phyloP scores from a whole-genome alignment of 1,140 invertebrate genomes.

The Drosophila melanica region DNA sequence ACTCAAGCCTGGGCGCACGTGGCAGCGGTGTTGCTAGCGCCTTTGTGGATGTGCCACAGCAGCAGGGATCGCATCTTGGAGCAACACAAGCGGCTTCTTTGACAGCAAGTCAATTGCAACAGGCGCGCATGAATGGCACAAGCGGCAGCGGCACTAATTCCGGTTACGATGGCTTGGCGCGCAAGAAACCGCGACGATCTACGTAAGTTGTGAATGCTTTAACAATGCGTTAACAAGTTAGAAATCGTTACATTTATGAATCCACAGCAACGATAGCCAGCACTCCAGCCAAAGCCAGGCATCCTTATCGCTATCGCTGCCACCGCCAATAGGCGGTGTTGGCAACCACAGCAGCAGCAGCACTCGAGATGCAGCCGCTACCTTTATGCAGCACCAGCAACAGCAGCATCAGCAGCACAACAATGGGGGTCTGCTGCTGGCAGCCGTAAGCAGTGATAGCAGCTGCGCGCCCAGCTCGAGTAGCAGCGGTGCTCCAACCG shows the following conservation, averaged over 20 bases:
- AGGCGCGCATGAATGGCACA: constrained; percentile 68
- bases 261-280: constrained; percentile 75
- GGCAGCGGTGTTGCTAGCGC: constrained; percentile 42
- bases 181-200: constrained; percentile 85
- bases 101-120: constrained; percentile 40
- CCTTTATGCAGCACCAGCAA: constrained; percentile 48
- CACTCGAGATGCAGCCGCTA: constrained; percentile 19
- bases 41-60: constrained; percentile 65
- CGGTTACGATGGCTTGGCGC: constrained; percentile 68
- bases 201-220: constrained; percentile 53
- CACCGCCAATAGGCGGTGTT: constrained; percentile 46
- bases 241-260: no score
- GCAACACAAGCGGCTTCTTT: constrained; percentile 19
- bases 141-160: constrained; percentile 30
- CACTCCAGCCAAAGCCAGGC: constrained; percentile 76
- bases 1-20: constrained; percentile 55
- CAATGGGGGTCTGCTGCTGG: constrained; percentile 63
- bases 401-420: constrained; percentile 50
- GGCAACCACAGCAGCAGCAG: constrained; percentile 34
- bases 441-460: constrained; percentile 31
- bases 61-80: constrained; percentile 35
- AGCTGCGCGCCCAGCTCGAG: no score
- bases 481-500: constrained; percentile 44
- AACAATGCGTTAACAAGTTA: no score
- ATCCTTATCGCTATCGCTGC: constrained; percentile 66